Base-by-base conservation (phyloP, 2,888 invertebrate genomes). In the Nemotelus nigrinus region DNA sequence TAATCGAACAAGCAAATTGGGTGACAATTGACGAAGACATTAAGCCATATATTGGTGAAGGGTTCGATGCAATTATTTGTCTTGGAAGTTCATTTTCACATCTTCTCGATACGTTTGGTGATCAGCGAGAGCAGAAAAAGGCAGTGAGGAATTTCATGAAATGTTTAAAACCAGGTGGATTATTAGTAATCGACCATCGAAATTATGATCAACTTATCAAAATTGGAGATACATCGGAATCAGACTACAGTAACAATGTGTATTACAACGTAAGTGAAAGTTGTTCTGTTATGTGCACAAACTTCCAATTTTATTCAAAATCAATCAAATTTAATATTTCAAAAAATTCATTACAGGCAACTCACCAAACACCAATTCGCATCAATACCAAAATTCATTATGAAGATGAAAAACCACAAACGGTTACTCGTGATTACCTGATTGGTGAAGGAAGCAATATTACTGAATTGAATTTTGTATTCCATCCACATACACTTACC, bases 1-100 rank as follows among this genome's bases (percentile, higher is more conserved):
- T 93, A 41, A 96, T 96, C 83, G 95, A 96, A 85, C 96, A 96
- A 88, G 96, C 95, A 0, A 96, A 96, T 85, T 96, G 96, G 96
- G 87, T 96, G 82, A 93, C 93, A 0, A 85, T 96, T 2, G 91
- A 92, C 3, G 90, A 93, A 53, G 95, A 96, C 83, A 90, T 96
- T 50, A 88, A 90, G 71, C 82, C 88, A 1, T 88, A 91, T 80
- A 83, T 91, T 0, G 90, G 89, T 3, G 90, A 89, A 10, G 91
- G 92, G 75, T 96, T 95, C 84, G 96, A 96, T 87, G 96, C 96
- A 0, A 95, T 96, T 47, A 92, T 96, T 80, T 96, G 96, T 84
- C 88, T 96, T 74, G 96, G 96, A 65, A 96, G 96, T 87, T 96
- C 96, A 2, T 96, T 96, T 85, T 95, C 96, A 76, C 96, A 96